Evolutionary conservation across 2,113 vertebrate species (phyloP).

Genomic region (Eulemur macaco): DNA sequence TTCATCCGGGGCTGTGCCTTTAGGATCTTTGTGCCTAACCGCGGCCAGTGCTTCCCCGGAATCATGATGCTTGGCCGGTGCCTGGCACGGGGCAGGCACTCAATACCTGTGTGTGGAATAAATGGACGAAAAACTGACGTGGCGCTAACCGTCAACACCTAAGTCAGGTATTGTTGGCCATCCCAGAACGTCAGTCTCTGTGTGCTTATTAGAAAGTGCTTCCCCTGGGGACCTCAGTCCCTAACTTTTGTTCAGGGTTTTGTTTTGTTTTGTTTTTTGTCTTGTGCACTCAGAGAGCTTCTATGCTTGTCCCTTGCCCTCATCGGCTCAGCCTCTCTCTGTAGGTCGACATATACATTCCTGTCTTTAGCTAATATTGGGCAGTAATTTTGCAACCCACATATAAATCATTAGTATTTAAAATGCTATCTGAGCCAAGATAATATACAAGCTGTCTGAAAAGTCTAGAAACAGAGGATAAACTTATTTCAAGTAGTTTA

Average conservation of each 20-base stretch:
- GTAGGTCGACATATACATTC: background rate
- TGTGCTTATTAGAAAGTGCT: background rate
- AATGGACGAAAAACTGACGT: background rate
- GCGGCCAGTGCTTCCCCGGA: background rate
- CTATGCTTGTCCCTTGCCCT: background rate
- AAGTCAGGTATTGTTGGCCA: background rate
- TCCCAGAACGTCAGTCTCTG: background rate
- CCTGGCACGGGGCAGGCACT: background rate
- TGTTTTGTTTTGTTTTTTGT: background rate
- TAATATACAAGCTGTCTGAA: slow-evolving; percentile 66
- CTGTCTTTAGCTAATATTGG: background rate
- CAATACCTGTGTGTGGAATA: background rate
- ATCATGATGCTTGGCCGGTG: background rate
- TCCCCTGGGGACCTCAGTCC: rapidly evolving
- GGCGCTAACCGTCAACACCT: background rate
- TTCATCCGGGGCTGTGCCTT: background rate
- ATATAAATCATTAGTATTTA: slow-evolving; percentile 66
- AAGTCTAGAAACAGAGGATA: slow-evolving; percentile 58
- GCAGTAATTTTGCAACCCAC: slow-evolving; percentile 39
- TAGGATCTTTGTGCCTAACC: background rate
- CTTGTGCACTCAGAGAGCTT: background rate
- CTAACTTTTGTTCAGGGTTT: background rate
- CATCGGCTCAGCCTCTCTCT: background rate
- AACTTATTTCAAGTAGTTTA: slow-evolving; percentile 66
- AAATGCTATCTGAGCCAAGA: slow-evolving; percentile 65